Evolutionary conservation across 2,888 invertebrate species (phyloP).

Genomic region (Perizoma affinitatum): DNA sequence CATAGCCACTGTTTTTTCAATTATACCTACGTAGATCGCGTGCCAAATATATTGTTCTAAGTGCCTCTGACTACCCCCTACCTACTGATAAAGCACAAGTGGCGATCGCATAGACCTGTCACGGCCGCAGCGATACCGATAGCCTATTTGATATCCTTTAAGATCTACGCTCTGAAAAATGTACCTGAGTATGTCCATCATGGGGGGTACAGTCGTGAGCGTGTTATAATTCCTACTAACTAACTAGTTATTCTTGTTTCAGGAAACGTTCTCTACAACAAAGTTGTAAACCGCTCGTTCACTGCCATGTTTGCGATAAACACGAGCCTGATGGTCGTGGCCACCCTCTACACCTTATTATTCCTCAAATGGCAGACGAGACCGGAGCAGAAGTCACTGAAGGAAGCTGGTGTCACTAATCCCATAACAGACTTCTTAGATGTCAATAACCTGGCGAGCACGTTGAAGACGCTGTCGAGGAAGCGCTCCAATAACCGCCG

Average conservation of each 20-base stretch:
- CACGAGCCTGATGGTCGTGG: constrained; percentile 82
- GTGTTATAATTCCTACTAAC: too few species aligned
- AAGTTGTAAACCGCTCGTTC: constrained; percentile 86
- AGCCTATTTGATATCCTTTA: too few species aligned
- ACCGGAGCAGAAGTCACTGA: constrained; percentile 84
- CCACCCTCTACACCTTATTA: constrained; percentile 87
- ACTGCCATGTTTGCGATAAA: constrained; percentile 90
- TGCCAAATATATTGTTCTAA: too few species aligned
- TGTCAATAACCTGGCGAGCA: constrained; percentile 85
- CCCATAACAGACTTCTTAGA: constrained; percentile 89
- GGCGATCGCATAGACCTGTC: too few species aligned
- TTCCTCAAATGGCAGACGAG: constrained; percentile 89
- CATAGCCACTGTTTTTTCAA: too few species aligned
- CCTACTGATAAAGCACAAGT: too few species aligned
- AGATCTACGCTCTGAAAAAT: too few species aligned
- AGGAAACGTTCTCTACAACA: constrained; percentile 87
- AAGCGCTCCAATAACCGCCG: constrained; percentile 84
- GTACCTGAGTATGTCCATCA: too few species aligned
- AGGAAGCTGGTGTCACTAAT: constrained; percentile 83
- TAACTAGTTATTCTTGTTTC: constrained; percentile 44
- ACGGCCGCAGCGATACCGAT: too few species aligned
- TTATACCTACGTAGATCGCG: too few species aligned
- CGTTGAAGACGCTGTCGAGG: constrained; percentile 85
- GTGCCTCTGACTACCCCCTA: too few species aligned
- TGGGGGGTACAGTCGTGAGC: too few species aligned